Evolutionary conservation across 2,888 invertebrate genomes (phyloP).

Genomic region (Cephus sareptanus): DNA sequence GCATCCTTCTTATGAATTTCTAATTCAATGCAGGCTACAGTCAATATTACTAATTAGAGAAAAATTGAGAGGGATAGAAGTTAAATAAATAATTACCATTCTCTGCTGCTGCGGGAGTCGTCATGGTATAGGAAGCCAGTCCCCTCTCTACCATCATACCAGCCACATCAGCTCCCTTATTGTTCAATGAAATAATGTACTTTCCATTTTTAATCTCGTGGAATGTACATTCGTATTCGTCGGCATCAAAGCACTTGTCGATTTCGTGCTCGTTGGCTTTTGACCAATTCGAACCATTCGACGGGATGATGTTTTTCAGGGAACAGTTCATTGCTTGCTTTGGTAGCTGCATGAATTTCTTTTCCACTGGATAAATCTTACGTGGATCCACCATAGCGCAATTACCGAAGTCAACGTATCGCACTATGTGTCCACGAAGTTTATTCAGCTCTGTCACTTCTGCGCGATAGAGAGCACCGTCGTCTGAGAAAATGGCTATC

Average conservation of each 20-base stretch:
- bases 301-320: conserved; percentile 72
- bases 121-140: conserved; percentile 61
- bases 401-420: conserved; percentile 84
- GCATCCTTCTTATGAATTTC: conserved; percentile 15
- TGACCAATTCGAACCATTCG: conserved; percentile 71
- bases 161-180: conserved; percentile 67
- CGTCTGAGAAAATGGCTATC: conserved; percentile 77
- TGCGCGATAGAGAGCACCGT: conserved; percentile 79
- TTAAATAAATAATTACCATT: conserved; percentile 1
- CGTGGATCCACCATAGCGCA: conserved; percentile 72
- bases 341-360: conserved; percentile 74
- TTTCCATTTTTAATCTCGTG: conserved; percentile 67
- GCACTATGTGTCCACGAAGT: conserved; percentile 73
- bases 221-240: conserved; percentile 72
- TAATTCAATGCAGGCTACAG: background rate
- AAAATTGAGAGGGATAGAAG: background rate
- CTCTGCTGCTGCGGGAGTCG: background rate
- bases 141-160: conserved; percentile 68
- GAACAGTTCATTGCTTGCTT: conserved; percentile 79
- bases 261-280: conserved; percentile 66
- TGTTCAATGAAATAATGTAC: conserved; percentile 68
- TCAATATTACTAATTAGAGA: conserved; percentile 11
- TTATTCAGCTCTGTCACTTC: conserved; percentile 70
- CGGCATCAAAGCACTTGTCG: conserved; percentile 73
- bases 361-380: conserved; percentile 79